Evolutionary conservation across 2,797 vertebrate genomes (phyloP), one percentile per base, ranked within the genome.

Genomic region (Melanotaenia maccullochi): DNA sequence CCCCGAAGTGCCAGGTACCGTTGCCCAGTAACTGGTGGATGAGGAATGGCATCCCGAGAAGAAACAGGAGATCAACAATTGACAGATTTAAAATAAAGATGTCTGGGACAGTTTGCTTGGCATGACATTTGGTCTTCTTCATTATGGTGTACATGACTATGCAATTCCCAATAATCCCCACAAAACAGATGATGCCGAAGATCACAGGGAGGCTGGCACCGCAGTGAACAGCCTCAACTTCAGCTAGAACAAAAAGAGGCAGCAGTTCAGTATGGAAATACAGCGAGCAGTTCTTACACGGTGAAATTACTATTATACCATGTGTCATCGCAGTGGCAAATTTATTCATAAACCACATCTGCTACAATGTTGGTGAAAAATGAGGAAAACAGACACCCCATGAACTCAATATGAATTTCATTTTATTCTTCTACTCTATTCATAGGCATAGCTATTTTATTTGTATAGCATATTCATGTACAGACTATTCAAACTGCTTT

Each of bases 11-110:
- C 96, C 96, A 97, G 0, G 94, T 94, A 4, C 96, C 95, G 0
- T 96, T 94, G 54, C 96, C 96, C 56, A 96, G 85, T 84, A 97
- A 93, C 87, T 96, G 96, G 75, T 97, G 96, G 86, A 96, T 96
- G 32, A 97, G 94, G 76, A 97, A 96, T 0, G 96, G 96, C 96
- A 96, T 96, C 36, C 96, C 96, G 1, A 96, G 76, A 33, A 97
- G 95, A 79, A 96, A 96, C 9, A 97, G 88, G 38, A 96, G 93
- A 60, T 97, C 96, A 33, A 94, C 95, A 0, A 97, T 89, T 36
- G 96, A 96, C 69, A 97, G 83, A 60, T 95, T 97, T 80, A 96
- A 90, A 81, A 96, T 96, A 68, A 96, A 96, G 82, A 96, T 94
- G 25, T 96, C 96, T 0, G 96, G 96, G 44, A 96, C 95, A 0